These are phyloP conservation scores for Cyanistes caeruleus DNA, from an alignment of 2,113 vertebrate genomes.

Conservation along the genomic window DNA sequence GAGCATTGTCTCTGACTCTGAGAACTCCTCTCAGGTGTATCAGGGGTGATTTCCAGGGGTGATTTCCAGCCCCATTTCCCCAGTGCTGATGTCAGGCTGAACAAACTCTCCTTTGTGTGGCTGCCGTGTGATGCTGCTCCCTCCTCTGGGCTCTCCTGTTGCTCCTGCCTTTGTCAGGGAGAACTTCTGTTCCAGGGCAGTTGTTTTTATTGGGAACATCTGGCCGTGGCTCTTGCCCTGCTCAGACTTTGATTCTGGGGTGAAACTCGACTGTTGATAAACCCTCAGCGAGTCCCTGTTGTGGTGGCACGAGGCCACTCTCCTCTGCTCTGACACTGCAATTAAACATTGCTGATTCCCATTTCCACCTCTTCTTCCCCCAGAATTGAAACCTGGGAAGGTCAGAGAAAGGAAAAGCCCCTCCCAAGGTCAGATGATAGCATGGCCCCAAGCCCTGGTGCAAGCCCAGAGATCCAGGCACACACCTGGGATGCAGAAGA, in stretches of 20 bases:
- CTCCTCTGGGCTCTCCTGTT: background rate
- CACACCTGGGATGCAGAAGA: background rate
- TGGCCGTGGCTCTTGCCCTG: background rate
- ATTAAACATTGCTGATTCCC: fast-evolving
- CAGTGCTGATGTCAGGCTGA: background rate
- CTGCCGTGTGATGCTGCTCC: background rate
- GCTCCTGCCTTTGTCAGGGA: background rate
- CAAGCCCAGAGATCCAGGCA: fast-evolving
- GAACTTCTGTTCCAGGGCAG: background rate
- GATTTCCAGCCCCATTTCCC: background rate
- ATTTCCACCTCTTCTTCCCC: background rate
- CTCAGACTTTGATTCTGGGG: background rate
- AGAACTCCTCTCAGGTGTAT: background rate
- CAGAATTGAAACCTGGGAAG: background rate
- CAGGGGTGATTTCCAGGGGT: background rate
- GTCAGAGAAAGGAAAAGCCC: background rate
- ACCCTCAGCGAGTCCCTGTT: background rate
- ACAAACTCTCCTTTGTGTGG: background rate
- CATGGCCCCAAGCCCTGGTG: fast-evolving
- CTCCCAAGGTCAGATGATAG: fast-evolving
- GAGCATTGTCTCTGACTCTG: background rate
- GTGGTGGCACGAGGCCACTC: background rate
- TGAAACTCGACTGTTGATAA: fast-evolving
- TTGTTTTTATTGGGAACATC: background rate
- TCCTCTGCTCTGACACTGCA: background rate